Percentiles rank a stretch among this genome's conserved stretches.
Conservation (phyloP, 1,140 invertebrate genomes). For the Tetramorium alpestre region DNA sequence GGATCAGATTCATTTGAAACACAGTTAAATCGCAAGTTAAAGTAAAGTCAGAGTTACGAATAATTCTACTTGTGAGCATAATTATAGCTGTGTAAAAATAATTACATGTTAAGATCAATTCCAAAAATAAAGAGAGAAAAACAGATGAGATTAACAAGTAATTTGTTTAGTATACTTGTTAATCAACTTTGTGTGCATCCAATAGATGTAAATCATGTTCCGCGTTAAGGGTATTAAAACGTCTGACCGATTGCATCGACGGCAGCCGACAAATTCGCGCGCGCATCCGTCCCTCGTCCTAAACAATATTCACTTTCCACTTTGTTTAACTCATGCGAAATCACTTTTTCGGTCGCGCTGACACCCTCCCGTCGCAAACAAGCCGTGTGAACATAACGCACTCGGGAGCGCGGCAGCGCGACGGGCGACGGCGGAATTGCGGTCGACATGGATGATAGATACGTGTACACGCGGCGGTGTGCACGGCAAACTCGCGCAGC, state of each 20-base stretch:
- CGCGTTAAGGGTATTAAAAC: slow-evolving; percentile 5
- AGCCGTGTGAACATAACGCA: slow-evolving; percentile 43
- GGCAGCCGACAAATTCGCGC: background rate
- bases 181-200: background rate
- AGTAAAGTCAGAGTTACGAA: background rate
- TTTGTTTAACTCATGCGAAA: slow-evolving; percentile 26
- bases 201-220: background rate
- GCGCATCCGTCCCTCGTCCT: background rate
- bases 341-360: slow-evolving; percentile 25
- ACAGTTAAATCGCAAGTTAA: background rate
- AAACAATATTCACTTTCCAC: slow-evolving; percentile 43
- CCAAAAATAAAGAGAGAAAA: background rate
- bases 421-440: slow-evolving; percentile 40
- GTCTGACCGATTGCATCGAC: background rate
- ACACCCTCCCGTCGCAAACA: slow-evolving; percentile 36
- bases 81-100: background rate
- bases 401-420: background rate
- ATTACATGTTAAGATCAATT: background rate
- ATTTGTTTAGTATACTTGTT: background rate
- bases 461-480: background rate
- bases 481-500: slow-evolving; percentile 52
- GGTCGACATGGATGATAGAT: background rate
- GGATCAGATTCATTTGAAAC: background rate
- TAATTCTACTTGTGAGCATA: background rate
- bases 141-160: background rate